A percentile compares a stretch with the other conserved stretches of the same genome.
These are phyloP conservation scores for Clusia tigrina DNA, from an alignment of 2,888 invertebrate genomes.

Conservation along the genomic window DNA sequence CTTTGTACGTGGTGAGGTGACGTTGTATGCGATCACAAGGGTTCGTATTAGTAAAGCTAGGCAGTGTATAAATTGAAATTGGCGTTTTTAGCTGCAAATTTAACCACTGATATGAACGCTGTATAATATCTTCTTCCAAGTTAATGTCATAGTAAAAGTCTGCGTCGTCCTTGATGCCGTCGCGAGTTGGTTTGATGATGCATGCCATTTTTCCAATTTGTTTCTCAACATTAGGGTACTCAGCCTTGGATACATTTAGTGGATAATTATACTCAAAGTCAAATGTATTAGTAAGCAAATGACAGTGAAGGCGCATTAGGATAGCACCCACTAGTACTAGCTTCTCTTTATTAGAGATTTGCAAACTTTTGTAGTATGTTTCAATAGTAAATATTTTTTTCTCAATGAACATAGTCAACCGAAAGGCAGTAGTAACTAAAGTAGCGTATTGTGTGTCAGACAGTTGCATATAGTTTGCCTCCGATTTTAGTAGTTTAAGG, in stretches of 20 bases:
- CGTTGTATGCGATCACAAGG: conserved; percentile 30
- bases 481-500: conserved; percentile 22
- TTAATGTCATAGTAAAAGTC: conserved; percentile 29
- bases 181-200: conserved; percentile 9
- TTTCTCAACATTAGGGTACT: conserved; percentile 14
- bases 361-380: conserved; percentile 27
- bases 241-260: not conserved
- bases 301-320: conserved; percentile 38
- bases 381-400: conserved; percentile 32
- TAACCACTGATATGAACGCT: conserved; percentile 7
- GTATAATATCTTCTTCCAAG: conserved; percentile 24
- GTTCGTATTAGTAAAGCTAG: conserved; percentile 15
- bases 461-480: conserved; percentile 31
- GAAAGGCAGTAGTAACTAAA: conserved; percentile 36
- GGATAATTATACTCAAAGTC: conserved; percentile 36
- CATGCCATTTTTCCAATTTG: conserved; percentile 16
- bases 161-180: conserved; percentile 9
- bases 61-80: not conserved
- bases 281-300: conserved; percentile 32
- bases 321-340: conserved; percentile 36
- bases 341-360: conserved; percentile 35
- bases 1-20: conserved; percentile 34
- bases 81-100: not conserved
- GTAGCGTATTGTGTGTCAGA: conserved; percentile 36
- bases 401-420: conserved; percentile 36